Evolutionary conservation across 2,888 invertebrate species (phyloP), one percentile per base, ranked within the genome.

Genomic region (Perizoma affinitatum): DNA sequence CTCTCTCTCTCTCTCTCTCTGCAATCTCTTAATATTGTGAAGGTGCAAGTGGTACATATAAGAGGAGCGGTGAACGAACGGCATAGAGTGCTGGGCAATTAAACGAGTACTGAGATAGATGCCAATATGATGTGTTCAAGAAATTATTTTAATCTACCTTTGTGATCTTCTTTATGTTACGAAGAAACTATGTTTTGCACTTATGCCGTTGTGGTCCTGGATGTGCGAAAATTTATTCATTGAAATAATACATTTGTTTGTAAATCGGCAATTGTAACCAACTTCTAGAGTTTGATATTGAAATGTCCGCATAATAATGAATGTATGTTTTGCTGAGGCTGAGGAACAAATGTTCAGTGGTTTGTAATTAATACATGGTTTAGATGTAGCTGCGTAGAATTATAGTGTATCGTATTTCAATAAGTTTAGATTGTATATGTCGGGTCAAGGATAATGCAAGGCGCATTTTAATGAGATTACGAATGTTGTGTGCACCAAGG

Each of bases 401-500:
- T n/a, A 5, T 10, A 5, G n/a, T 10, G n/a, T 42, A n/a, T 42
- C 10, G 10, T 42, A 3, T 42, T n/a, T 10, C 4, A 42, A 10
- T 42, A 42, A n/a, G n/a, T 42, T 42, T 42, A n/a, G 11, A 45
- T 46, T n/a, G 34, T 22, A 22, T 1, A 22, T 47, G 36, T n/a
- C 38, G 51, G 49, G 46, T 56, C 48, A 52, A 43, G 54, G 34
- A 47, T 43, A 9, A 54, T 62, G 60, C 59, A 50, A 44, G 54
- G 54, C 58, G 64, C 64, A 62, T 64, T 55, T 64, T 54, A 8
- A 45, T 46, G 48, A 58, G 43, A 61, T 60, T 53, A 52, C 46
- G 50, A 44, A 33, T 45, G 53, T 36, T 50, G 61, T 59, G 57
- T 64, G 63, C n/a, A n/a, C 58, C 45, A 46, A 57, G 55, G 46